A percentile compares a stretch with the other conserved stretches of the same genome.
Evolutionary conservation across 2,113 vertebrate genomes (phyloP).

Genomic region (Cranoglanis bouderius): DNA sequence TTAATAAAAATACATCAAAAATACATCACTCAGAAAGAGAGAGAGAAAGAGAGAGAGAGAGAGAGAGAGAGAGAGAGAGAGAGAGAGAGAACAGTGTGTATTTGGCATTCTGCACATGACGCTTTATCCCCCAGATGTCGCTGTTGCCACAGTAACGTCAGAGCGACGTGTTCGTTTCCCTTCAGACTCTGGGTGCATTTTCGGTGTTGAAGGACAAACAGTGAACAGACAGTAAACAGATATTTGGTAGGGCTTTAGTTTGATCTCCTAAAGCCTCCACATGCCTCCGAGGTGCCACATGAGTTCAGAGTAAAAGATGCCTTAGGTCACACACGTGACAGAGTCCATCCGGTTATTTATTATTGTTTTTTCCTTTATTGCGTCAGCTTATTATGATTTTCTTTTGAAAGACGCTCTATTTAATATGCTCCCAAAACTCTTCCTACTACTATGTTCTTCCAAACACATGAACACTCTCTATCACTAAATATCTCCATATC

Average conservation of each 20-base stretch:
- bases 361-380: neutral
- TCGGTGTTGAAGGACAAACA: conserved; percentile 9
- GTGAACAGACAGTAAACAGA: neutral
- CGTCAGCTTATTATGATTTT: neutral
- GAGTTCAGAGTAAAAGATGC: conserved; percentile 8
- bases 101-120: neutral
- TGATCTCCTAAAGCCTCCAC: conserved; percentile 9
- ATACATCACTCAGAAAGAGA: too few relatives aligned
- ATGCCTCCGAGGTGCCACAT: neutral
- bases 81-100: neutral
- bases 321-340: neutral
- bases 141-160: conserved; percentile 55
- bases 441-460: neutral
- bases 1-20: too few relatives aligned
- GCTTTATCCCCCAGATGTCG: conserved; percentile 57
- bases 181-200: conserved; percentile 20
- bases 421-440: neutral
- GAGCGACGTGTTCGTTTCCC: too few relatives aligned
- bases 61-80: neutral
- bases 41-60: neutral
- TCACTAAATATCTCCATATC: neutral
- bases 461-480: neutral
- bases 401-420: neutral
- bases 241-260: neutral
- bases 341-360: neutral